These are phyloP conservation scores for Cryptoprocta ferox DNA, from an alignment of 2,797 vertebrate genomes.

Conservation along the genomic window DNA sequence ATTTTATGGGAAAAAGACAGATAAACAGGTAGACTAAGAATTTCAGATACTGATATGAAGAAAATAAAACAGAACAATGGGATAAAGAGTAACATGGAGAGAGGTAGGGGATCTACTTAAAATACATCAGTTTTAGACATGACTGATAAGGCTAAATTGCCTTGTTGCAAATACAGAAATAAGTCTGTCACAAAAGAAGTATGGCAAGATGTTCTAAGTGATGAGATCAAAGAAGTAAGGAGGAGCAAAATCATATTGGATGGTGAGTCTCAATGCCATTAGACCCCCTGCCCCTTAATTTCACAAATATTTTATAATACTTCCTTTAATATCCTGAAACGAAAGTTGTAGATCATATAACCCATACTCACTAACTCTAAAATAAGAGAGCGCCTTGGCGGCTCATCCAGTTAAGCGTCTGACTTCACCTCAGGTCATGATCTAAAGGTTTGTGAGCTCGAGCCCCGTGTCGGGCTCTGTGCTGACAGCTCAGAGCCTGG, in stretches of 20 bases:
- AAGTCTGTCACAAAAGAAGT: not conserved
- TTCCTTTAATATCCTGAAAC: not conserved
- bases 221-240: not conserved
- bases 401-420: not conserved
- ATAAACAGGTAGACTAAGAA: not conserved
- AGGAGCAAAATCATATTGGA: not conserved
- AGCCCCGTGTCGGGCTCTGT: not conserved
- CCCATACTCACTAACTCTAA: not conserved
- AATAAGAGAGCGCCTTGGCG: not conserved
- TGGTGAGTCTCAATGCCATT: not conserved
- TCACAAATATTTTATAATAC: not conserved
- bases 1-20: not conserved
- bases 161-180: not conserved
- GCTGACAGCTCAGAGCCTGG: not conserved
- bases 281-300: conserved; percentile 4
- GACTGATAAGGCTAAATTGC: not conserved
- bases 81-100: not conserved
- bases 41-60: not conserved
- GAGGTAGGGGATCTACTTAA: not conserved
- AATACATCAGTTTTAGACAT: not conserved
- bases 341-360: not conserved
- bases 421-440: not conserved
- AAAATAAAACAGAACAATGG: not conserved
- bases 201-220: not conserved
- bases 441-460: not conserved